These are phyloP conservation scores for Atta colombica DNA, from an alignment of 1,140 invertebrate species.

Conservation along the genomic window DNA sequence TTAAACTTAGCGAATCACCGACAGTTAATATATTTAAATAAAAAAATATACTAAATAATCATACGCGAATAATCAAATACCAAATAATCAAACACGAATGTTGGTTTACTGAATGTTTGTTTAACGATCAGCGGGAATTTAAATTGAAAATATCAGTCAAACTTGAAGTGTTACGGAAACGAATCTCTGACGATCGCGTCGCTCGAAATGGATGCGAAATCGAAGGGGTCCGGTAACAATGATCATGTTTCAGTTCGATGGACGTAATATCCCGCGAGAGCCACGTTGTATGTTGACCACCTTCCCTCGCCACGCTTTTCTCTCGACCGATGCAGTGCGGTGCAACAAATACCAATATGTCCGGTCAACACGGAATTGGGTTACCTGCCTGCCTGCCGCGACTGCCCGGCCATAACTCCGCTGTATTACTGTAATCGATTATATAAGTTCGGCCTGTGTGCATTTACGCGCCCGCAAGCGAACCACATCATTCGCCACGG, in stretches of 20 bases:
- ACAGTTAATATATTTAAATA: slow-evolving; percentile 19
- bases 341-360: slow-evolving; percentile 23
- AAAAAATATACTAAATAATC: background rate
- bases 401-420: slow-evolving; percentile 59
- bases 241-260: slow-evolving; percentile 52
- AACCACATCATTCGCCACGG: slow-evolving; percentile 49
- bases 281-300: background rate
- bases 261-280: slow-evolving; percentile 33
- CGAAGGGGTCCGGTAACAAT: slow-evolving; percentile 18
- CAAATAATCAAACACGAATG: background rate
- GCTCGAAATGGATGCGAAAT: slow-evolving; percentile 25
- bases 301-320: slow-evolving; percentile 41
- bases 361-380: slow-evolving; percentile 65
- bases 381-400: slow-evolving; percentile 49
- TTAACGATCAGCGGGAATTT: slow-evolving; percentile 1
- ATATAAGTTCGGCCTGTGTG: slow-evolving; percentile 62
- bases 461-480: slow-evolving; percentile 60
- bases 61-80: slow-evolving; percentile 22
- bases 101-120: background rate
- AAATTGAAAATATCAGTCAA: slow-evolving; percentile 13
- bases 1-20: background rate
- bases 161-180: slow-evolving; percentile 6
- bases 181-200: slow-evolving; percentile 3
- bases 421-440: slow-evolving; percentile 68
- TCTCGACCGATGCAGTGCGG: background rate